Conservation (phyloP, 2,888 invertebrate species). For the Epinotia demarniana region DNA sequence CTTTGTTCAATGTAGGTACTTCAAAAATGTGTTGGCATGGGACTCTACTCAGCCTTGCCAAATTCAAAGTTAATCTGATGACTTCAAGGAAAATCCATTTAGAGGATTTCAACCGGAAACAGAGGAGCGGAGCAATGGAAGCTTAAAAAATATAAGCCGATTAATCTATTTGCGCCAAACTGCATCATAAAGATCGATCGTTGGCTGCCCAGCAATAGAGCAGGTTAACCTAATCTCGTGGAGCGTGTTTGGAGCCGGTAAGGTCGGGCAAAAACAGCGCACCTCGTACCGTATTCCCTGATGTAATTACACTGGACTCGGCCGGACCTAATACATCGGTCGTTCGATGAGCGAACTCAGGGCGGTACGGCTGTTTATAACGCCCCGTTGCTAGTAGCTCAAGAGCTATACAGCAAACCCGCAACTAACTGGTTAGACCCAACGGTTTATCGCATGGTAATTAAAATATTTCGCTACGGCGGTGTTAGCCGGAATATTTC, state of each 20-base stretch:
- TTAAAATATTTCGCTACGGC: constrained; percentile 56
- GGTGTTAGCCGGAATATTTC: constrained; percentile 10
- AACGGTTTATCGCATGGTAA: constrained; percentile 63
- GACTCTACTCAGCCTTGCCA: background rate
- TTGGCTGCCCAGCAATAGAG: constrained; percentile 34
- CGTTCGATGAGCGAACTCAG: constrained; percentile 64
- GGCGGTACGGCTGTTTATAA: constrained; percentile 51
- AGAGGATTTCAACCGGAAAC: background rate
- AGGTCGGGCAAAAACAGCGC: constrained; percentile 65
- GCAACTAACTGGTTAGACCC: constrained; percentile 63
- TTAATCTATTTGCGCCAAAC: constrained; percentile 32
- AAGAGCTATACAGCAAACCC: constrained; percentile 63
- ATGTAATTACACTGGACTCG: constrained; percentile 77
- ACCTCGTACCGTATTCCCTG: constrained; percentile 71
- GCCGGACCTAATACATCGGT: constrained; percentile 78
- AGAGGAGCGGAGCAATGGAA: background rate
- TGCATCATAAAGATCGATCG: constrained; percentile 43
- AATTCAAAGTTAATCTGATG: constrained; percentile 2
- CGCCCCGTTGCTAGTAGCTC: constrained; percentile 48
- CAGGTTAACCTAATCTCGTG: constrained; percentile 45
- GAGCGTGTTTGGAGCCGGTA: constrained; percentile 49
- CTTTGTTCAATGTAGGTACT: background rate
- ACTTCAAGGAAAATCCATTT: background rate
- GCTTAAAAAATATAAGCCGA: constrained; percentile 3
- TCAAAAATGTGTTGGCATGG: background rate